These are phyloP conservation scores for Sarotherodon lohbergeri DNA, from an alignment of 2,113 vertebrate genomes.

Conservation along the genomic window DNA sequence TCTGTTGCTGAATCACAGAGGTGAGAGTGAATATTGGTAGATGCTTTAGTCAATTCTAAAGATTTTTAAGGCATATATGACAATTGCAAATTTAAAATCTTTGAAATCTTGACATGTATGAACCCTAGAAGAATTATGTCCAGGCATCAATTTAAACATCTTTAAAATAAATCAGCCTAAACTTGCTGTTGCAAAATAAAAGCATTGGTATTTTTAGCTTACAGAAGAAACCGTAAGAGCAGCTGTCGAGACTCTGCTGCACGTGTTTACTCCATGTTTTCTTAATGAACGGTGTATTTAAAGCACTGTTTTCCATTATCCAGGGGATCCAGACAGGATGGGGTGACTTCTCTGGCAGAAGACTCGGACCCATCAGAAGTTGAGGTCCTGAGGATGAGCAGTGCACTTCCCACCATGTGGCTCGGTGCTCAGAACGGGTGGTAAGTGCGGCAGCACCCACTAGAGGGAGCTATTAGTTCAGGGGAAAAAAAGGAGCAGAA, in stretches of 20 bases:
- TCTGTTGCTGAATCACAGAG: conserved; percentile 24
- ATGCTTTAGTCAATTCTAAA: background rate
- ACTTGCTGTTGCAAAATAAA: background rate
- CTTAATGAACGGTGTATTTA: background rate
- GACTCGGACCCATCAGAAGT: conserved; percentile 70
- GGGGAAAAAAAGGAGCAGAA: background rate
- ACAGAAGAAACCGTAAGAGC: background rate
- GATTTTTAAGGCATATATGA: background rate
- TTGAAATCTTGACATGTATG: background rate
- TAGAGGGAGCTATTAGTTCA: background rate
- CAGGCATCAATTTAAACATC: background rate
- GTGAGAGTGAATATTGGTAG: conserved; percentile 21
- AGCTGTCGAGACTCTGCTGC: background rate
- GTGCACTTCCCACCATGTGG: conserved; percentile 94
- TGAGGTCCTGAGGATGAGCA: conserved; percentile 72
- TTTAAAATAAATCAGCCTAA: background rate
- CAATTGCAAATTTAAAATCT: background rate
- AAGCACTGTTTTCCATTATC: background rate
- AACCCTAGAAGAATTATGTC: background rate
- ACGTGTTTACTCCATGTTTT: background rate
- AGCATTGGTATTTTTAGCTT: background rate
- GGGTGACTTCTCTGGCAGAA: conserved; percentile 46
- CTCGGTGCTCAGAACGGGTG: conserved; percentile 96
- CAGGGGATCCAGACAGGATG: conserved; percentile 47
- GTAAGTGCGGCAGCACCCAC: conserved; percentile 61